A percentile compares a stretch with the other conserved stretches of the same genome.
These are phyloP conservation scores for Apis laboriosa DNA, from an alignment of 1,140 invertebrate species.

Conservation along the genomic window DNA sequence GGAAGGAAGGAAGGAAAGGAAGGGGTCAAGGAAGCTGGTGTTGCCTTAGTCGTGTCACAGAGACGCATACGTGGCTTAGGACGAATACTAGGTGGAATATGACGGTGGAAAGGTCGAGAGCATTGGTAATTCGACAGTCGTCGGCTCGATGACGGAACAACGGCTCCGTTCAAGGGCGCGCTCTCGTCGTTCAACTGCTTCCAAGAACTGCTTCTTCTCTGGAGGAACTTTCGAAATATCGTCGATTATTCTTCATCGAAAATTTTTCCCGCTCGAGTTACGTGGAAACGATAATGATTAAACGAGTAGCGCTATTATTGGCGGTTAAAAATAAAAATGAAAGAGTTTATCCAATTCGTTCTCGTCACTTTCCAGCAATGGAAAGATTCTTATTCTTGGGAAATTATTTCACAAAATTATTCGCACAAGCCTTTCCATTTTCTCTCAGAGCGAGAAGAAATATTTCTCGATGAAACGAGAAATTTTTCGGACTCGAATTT, in stretches of 20 bases:
- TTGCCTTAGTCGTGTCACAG: background rate
- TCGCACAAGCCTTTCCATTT: too few relatives aligned
- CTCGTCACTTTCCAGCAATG: too few relatives aligned
- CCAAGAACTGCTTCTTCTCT: constrained; percentile 1
- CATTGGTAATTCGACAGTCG: constrained; percentile 50
- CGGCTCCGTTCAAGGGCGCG: constrained; percentile 38
- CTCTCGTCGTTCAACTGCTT: constrained; percentile 2
- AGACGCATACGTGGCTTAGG: background rate
- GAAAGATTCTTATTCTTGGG: background rate
- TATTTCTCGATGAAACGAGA: too few relatives aligned
- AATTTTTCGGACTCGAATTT: too few relatives aligned
- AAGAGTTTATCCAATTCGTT: too few relatives aligned
- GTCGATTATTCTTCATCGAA: background rate
- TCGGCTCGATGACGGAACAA: constrained; percentile 52
- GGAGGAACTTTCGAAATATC: constrained; percentile 10
- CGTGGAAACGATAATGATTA: background rate
- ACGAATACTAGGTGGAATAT: constrained; percentile 17
- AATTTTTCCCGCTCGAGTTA: background rate
- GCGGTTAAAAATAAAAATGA: too few relatives aligned
- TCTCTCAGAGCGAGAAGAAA: too few relatives aligned
- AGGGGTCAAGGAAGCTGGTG: constrained; percentile 15
- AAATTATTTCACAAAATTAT: background rate
- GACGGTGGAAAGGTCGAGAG: constrained; percentile 39
- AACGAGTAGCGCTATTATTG: too few relatives aligned
- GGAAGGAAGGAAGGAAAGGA: background rate